Conservation (phyloP, 2,888 invertebrate genomes). For the Cancer borealis region DNA sequence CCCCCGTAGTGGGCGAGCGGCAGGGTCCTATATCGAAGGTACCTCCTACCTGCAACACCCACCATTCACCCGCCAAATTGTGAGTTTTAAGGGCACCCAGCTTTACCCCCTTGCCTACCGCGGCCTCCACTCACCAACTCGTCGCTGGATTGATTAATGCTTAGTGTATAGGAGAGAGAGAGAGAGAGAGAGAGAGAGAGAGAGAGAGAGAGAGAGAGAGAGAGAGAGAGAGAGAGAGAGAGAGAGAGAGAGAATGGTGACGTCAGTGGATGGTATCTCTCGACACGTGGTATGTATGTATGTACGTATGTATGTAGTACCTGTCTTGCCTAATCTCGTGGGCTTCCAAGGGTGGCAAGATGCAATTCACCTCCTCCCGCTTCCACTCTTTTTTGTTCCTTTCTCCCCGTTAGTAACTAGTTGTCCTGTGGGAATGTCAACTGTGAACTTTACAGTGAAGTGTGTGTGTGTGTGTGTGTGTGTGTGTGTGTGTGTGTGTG, state of each 20-base stretch:
- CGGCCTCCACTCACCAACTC: not conserved
- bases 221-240: not conserved
- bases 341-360: not conserved
- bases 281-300: constrained; percentile 36
- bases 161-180: not conserved
- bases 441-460: not conserved
- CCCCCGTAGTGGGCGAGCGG: constrained; percentile 33
- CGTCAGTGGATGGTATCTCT: constrained; percentile 44
- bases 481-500: not conserved
- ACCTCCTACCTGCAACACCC: constrained; percentile 54
- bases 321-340: not conserved
- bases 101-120: not conserved
- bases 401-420: not conserved
- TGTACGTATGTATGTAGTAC: not conserved
- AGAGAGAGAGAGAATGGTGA: not conserved
- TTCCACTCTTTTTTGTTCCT: not conserved
- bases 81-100: constrained; percentile 9
- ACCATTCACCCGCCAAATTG: constrained; percentile 44
- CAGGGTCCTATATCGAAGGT: constrained; percentile 42
- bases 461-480: not conserved
- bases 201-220: constrained; percentile 31
- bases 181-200: constrained; percentile 27
- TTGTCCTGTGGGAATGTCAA: not conserved
- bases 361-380: not conserved
- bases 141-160: not conserved